Conservation (phyloP, 64 coral and sea anemone species). For the Astreopora myriophthalma region DNA sequence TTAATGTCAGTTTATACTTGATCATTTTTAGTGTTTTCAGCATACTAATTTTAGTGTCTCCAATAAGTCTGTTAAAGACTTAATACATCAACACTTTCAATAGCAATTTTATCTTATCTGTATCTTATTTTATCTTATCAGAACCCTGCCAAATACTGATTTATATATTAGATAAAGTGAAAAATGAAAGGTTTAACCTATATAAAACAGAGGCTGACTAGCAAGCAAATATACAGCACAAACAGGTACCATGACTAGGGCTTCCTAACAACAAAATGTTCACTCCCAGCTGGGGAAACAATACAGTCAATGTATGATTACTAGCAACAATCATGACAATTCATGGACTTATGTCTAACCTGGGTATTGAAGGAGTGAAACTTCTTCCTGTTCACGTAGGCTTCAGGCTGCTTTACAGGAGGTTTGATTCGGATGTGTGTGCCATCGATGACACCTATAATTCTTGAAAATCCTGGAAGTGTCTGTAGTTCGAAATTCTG, state of each 20-base stretch:
- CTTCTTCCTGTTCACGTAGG: too few relatives aligned
- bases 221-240: too few relatives aligned
- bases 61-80: neutral
- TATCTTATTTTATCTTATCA: neutral
- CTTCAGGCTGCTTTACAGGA: too few relatives aligned
- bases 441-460: neutral
- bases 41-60: conserved; percentile 1
- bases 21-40: neutral
- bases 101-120: neutral
- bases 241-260: too few relatives aligned
- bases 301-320: neutral
- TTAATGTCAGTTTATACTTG: neutral
- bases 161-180: neutral
- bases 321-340: neutral
- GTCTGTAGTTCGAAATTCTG: neutral
- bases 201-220: too few relatives aligned
- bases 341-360: too few relatives aligned
- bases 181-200: too few relatives aligned
- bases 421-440: neutral
- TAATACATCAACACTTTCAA: neutral
- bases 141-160: neutral
- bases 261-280: neutral
- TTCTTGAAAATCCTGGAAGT: neutral
- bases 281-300: neutral
- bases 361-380: too few relatives aligned